Percentiles rank a stretch among this genome's conserved stretches.
These are phyloP conservation scores for Portevinia maculata DNA, from an alignment of 2,888 invertebrate genomes.

Conservation along the genomic window DNA sequence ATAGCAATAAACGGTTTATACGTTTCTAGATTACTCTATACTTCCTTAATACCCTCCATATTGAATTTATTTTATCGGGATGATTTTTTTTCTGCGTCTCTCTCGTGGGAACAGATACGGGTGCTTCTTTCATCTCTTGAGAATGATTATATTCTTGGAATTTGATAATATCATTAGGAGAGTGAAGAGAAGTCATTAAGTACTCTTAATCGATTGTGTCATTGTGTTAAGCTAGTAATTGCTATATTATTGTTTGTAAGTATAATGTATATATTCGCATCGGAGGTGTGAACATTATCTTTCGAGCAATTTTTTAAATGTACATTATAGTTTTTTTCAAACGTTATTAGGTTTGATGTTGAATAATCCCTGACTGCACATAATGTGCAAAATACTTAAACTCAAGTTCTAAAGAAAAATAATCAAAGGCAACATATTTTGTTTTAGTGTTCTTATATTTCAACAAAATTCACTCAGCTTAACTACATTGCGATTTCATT, in stretches of 20 bases:
- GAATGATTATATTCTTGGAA: constrained; percentile 53
- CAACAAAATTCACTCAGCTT: too few species aligned
- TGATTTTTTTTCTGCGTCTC: constrained; percentile 27
- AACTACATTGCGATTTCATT: too few species aligned
- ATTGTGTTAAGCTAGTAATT: constrained; percentile 71
- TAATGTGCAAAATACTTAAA: too few species aligned
- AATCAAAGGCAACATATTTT: too few species aligned
- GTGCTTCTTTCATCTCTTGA: constrained; percentile 47
- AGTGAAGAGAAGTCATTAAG: constrained; percentile 59
- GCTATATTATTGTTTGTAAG: constrained; percentile 62
- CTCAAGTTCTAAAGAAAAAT: too few species aligned
- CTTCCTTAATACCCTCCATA: constrained; percentile 55
- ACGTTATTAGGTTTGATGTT: too few species aligned
- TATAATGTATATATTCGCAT: constrained; percentile 27
- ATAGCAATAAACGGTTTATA: constrained; percentile 72
- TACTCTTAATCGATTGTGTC: constrained; percentile 73
- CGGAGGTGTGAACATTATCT: too few species aligned
- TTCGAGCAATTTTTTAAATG: too few species aligned
- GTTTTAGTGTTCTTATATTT: too few species aligned
- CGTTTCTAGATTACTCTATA: constrained; percentile 50
- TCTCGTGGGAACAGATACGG: constrained; percentile 6
- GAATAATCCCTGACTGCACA: too few species aligned
- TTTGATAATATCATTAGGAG: constrained; percentile 65
- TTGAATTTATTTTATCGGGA: constrained; percentile 66
- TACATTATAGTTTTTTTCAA: too few species aligned